Base-by-base conservation (phyloP, 92 coral and sea anemone species). In the Desmophyllum pertusum region DNA sequence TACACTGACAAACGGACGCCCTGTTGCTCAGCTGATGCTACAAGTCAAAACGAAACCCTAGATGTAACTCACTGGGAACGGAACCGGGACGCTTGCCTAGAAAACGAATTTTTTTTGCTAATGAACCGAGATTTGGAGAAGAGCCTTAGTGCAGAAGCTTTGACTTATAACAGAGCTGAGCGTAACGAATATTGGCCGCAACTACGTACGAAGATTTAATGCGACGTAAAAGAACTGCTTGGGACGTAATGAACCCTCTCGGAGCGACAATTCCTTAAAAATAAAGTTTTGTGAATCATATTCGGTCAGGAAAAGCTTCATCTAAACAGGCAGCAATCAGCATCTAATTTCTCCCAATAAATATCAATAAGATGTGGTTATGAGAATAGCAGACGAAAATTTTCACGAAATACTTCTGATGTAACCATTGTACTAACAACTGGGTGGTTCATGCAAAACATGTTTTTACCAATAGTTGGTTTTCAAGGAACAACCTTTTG, bases 1-100 rank as follows among this genome's bases (percentile, higher is more conserved):
- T 37, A 50, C 43, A 75, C 43, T 23, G 17, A 75, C 46, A 75
- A 75, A 52, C 21, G n/a, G 8, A 21, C 18, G 31, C 14, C 27
- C 15, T 36, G 21, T 52, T 25, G n/a, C n/a, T n/a, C n/a, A 75
- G 79, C 36, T 75, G 79, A 51, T 50, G 33, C 38, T 51, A 21
- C 66, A 52, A 23, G 8, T 18, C 18, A 21, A 50, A 75, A 52
- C 23, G 79, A 4, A 75, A 50, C 39, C 18, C 41, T 31, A 75
- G 62, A 51, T 30, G 17, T 19, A 21, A 30, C 42, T 11, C 37
- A 11, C 77, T 7, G 65, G 35, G 33, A 14, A 9, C 27, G 15
- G 15, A 25, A 25, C 53, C 9, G n/a, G 0, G 2, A 27, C 33
- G 65, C 9, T 59, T 27, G 15, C 6, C 63, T 55, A 21, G 63